Percentiles rank a stretch among this genome's conserved stretches.
Conservation (phyloP, 2,797 vertebrate genomes). For the Myripristis murdjan region DNA sequence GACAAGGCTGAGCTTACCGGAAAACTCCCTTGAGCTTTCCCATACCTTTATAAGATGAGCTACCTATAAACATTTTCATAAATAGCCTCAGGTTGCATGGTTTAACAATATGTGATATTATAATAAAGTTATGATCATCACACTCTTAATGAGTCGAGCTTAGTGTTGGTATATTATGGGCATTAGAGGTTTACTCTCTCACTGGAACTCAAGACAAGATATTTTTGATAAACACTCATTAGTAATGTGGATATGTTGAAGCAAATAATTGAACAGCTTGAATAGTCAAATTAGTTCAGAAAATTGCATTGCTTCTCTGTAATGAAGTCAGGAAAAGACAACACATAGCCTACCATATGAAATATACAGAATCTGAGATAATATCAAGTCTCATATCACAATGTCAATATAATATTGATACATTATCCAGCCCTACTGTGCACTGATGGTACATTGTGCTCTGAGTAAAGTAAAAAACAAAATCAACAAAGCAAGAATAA, state of each 20-base stretch:
- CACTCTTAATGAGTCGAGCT: neutral
- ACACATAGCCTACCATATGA: too few relatives aligned
- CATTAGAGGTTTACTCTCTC: neutral
- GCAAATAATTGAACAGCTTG: too few relatives aligned
- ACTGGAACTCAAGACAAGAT: neutral
- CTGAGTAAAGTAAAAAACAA: neutral
- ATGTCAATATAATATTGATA: too few relatives aligned
- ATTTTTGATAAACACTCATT: too few relatives aligned
- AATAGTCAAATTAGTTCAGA: too few relatives aligned
- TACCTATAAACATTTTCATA: neutral
- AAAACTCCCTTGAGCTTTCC: neutral
- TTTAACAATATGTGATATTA: neutral
- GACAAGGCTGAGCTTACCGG: neutral
- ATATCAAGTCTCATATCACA: too few relatives aligned
- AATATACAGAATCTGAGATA: too few relatives aligned
- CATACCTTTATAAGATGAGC: neutral
- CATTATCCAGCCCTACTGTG: too few relatives aligned
- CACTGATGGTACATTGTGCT: neutral
- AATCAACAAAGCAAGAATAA: neutral
- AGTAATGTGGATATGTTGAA: too few relatives aligned
- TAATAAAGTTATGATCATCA: neutral
- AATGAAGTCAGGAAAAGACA: too few relatives aligned
- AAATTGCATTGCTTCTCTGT: too few relatives aligned
- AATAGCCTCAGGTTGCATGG: neutral
- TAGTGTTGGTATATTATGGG: neutral